These are phyloP conservation scores for Bombus picipes DNA, from an alignment of 1,140 invertebrate species.

Conservation along the genomic window DNA sequence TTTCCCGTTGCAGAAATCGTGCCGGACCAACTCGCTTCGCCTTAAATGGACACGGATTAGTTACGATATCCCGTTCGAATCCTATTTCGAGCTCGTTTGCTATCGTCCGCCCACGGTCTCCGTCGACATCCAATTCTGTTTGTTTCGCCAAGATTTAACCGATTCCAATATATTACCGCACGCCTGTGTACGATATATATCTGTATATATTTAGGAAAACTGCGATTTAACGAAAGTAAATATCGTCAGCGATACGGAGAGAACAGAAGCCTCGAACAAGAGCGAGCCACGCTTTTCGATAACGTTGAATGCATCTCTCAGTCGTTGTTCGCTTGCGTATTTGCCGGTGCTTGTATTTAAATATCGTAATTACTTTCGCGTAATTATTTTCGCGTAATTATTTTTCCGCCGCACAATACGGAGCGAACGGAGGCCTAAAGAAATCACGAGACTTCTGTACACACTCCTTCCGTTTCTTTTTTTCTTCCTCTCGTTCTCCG, in stretches of 20 bases:
- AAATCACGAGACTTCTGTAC: background rate
- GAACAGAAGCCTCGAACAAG: background rate
- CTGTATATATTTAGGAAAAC: too few relatives aligned
- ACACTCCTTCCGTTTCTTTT: too few relatives aligned
- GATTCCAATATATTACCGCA: background rate
- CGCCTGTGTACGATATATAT: background rate
- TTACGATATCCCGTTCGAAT: constrained; percentile 4
- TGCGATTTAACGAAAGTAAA: background rate
- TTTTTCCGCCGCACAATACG: background rate
- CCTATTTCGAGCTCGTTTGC: constrained; percentile 14
- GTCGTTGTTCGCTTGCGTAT: background rate
- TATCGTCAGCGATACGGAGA: background rate
- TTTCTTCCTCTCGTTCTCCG: fast-evolving
- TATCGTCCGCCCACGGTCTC: too few relatives aligned
- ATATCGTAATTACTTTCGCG: constrained; percentile 20
- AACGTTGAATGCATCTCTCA: background rate
- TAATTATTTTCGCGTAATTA: constrained; percentile 35
- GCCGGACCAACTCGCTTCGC: background rate
- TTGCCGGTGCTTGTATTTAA: constrained; percentile 11
- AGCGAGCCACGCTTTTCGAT: constrained; percentile 1
- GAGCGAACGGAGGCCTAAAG: background rate
- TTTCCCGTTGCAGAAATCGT: background rate
- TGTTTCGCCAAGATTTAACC: background rate
- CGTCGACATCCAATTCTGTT: background rate
- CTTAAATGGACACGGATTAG: constrained; percentile 28